Evolutionary conservation across 1,140 invertebrate species (phyloP).

Genomic region (Eupristina koningsbergeri): DNA sequence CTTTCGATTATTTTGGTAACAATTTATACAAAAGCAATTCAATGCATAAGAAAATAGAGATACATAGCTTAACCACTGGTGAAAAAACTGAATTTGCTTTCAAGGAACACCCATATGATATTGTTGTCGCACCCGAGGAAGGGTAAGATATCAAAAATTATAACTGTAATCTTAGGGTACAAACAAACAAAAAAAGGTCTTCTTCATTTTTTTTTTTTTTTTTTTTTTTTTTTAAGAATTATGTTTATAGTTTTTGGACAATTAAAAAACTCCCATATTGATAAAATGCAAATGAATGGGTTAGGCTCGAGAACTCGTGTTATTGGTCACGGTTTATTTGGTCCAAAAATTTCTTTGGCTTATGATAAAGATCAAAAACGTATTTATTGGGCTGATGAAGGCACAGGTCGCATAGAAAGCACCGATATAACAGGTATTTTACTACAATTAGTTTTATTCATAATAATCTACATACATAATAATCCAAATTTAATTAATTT

Average conservation of each 20-base stretch:
- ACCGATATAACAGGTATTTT: slow-evolving; percentile 74
- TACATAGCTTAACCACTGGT: slow-evolving; percentile 73
- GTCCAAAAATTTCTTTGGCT: slow-evolving; percentile 72
- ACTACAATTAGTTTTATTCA: not conserved
- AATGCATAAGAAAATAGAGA: slow-evolving; percentile 75
- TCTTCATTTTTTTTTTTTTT: not conserved
- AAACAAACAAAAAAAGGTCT: not conserved
- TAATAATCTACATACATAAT: too few relatives aligned
- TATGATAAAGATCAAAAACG: slow-evolving; percentile 73
- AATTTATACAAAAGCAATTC: slow-evolving; percentile 80
- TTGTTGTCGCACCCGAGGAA: slow-evolving; percentile 78
- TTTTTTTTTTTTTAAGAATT: slow-evolving; percentile 66
- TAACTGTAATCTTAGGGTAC: too few relatives aligned
- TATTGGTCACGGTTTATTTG: slow-evolving; percentile 72
- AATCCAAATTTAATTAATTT: too few relatives aligned
- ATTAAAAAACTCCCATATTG: slow-evolving; percentile 73
- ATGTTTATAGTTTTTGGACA: slow-evolving; percentile 78
- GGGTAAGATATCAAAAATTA: slow-evolving; percentile 75
- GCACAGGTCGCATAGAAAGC: slow-evolving; percentile 74
- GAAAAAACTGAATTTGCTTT: slow-evolving; percentile 73
- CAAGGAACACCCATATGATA: slow-evolving; percentile 75
- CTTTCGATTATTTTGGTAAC: slow-evolving; percentile 79
- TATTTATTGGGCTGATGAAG: slow-evolving; percentile 76
- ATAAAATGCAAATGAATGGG: slow-evolving; percentile 77
- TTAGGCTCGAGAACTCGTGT: slow-evolving; percentile 68